Evolutionary conservation across 1,140 invertebrate species (phyloP).

Genomic region (Neodiprion lecontei): DNA sequence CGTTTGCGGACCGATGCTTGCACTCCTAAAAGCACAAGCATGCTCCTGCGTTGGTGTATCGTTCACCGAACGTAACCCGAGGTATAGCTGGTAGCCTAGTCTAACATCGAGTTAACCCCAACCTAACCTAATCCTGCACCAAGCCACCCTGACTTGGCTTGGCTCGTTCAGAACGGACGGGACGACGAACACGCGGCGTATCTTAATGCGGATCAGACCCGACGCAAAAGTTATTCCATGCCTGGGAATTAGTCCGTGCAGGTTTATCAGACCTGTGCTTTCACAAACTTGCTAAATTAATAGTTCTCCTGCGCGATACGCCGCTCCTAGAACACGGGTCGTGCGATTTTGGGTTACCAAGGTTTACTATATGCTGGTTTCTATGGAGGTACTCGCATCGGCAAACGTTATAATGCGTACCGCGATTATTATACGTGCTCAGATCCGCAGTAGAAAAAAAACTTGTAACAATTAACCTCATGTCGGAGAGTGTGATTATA

Average conservation of each 20-base stretch:
- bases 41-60: background rate
- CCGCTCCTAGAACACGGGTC: background rate
- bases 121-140: background rate
- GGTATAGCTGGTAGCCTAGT: background rate
- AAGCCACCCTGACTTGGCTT: background rate
- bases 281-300: constrained; percentile 5
- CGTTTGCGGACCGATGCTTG: background rate
- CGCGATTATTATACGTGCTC: too few species aligned
- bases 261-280: background rate
- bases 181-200: constrained; percentile 10
- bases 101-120: constrained; percentile 2
- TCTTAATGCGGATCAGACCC: constrained; percentile 34
- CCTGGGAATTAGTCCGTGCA: constrained; percentile 31
- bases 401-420: too few species aligned
- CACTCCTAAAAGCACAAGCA: background rate
- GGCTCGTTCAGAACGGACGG: constrained; percentile 1
- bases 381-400: too few species aligned
- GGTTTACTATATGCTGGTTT: too few species aligned
- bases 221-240: constrained; percentile 38
- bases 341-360: too few species aligned
- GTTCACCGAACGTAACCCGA: background rate
- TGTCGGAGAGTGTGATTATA: too few species aligned
- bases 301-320: background rate
- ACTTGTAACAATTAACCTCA: too few species aligned
- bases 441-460: too few species aligned